Base-by-base conservation (phyloP, 2,113 vertebrate species). In the Macaca nemestrina region DNA sequence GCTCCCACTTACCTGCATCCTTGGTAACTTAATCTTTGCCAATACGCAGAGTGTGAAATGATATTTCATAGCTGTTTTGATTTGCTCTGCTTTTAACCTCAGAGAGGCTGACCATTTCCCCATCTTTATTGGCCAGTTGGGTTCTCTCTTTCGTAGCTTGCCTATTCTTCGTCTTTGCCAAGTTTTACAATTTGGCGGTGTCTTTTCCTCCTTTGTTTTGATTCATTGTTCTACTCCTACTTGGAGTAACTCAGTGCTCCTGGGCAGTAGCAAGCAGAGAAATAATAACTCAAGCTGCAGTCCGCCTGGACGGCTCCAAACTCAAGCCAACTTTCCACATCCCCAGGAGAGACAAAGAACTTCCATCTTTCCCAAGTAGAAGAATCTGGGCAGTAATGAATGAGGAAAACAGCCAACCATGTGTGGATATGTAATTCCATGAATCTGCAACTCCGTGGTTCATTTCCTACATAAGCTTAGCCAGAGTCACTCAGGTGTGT, bases 201-300 rank as follows among this genome's bases (percentile, higher is more conserved):
- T n/a, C 48, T 78, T 81, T 86, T 81, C 76, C 61, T 50, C 90
- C 43, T 67, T 75, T 70, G 64, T 87, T 96, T 76, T 90, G 90
- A 82, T 76, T 90, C 83, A 57, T 20, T 88, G 10, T 88, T 92
- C 70, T 95, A 17, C 48, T 78, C 95, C 70, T 70, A n/a, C 93
- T 18, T 90, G 59, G 17, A 30, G 93, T 94, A 85, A 97, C 93
- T 95, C 90, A 76, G 92, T 95, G 25, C 72, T 95, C n/a, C 91
- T n/a, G 76, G 45, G 80, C 72, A 67, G 11, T 10, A 43, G 55
- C 83, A 87, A 67, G 82, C 40, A 48, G 50, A 73, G 68, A 87
- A 48, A 87, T 72, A 93, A 73, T 72, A 76, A 76, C 73, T 97
- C 76, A 61, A 88, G 84, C 78, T 32, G 52, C 64, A 38, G 61